Base-by-base conservation (phyloP, 2,797 vertebrate species). In the Rhabdophis nuchalis region DNA sequence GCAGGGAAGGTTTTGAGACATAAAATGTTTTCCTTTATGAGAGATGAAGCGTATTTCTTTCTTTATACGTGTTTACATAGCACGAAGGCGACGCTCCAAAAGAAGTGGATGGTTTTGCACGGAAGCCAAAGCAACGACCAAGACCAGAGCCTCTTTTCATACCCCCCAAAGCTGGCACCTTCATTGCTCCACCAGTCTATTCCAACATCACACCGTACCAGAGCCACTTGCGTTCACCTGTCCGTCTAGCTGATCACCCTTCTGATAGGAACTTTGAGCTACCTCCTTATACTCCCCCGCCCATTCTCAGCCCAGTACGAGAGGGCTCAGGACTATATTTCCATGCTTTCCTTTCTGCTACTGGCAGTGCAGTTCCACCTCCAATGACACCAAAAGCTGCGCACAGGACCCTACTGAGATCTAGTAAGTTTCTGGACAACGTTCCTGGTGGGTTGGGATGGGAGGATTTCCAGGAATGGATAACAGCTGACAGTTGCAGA, bases 261-360 rank as follows among this genome's bases (percentile, higher is more conserved):
- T 93, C 97, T 0, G 98, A 98, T 0, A 96, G 97, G 91, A 98
- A 97, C 96, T 98, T 99, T 90, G 98, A 98, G 94, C 97, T 99
- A 93, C 99, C 99, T 11, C 99, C 99, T 41, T 99, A 99, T 97
- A 99, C 99, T 0, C 99, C 99, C 0, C 99, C 99, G 0, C 99
- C 99, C 0, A 99, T 99, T 97, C 99, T 99, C 94, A 99, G 99
- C 97, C 99, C 99, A 0, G 99, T 99, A 61, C 98, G 99, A 9
- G 99, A 99, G 96, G 99, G 99, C 93, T 99, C 99, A 0, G 99
- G 99, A 72, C 98, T 99, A 4, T 99, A 99, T 96, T 99, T 99
- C 97, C 98, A 99, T 64, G 98, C 99, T 58, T 99, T 99, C 96
- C 98, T 99, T 85, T 99, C 99, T 3, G 97, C 98, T 91, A 97